Conservation (phyloP, 2,797 vertebrate species). For the Macrochelys suwanniensis region DNA sequence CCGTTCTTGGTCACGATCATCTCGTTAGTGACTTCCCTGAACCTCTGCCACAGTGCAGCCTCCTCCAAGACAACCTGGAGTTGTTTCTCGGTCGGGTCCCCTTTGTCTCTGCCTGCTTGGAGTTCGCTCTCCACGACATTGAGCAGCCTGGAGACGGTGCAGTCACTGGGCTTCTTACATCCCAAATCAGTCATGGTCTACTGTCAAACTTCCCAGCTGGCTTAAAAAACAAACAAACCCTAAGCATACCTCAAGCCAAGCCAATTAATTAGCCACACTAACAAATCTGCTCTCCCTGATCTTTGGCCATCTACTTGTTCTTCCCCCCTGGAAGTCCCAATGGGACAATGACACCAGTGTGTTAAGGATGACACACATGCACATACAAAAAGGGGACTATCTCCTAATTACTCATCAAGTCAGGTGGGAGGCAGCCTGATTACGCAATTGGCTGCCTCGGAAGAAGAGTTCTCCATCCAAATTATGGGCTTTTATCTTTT, state of each 20-base stretch:
- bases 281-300: conserved; percentile 19
- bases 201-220: conserved; percentile 66
- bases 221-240: conserved; percentile 60
- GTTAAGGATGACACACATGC: conserved; percentile 76
- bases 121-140: conserved; percentile 93
- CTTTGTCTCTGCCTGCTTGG: conserved; percentile 93
- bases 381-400: conserved; percentile 77
- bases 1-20: conserved; percentile 99
- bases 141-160: conserved; percentile 89
- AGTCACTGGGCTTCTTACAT: conserved; percentile 77
- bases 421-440: conserved; percentile 83
- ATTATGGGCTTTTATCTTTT: conserved; percentile 88
- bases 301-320: conserved; percentile 68
- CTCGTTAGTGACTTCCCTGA: conserved; percentile 95
- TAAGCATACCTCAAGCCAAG: conserved; percentile 31
- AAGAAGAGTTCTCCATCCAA: conserved; percentile 87
- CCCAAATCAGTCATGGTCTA: conserved; percentile 79
- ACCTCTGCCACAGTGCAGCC: conserved; percentile 92
- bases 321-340: conserved; percentile 78
- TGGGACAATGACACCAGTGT: conserved; percentile 80
- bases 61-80: conserved; percentile 93
- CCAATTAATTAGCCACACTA: conserved; percentile 32
- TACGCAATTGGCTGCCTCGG: conserved; percentile 82
- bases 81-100: conserved; percentile 94
- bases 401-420: conserved; percentile 85